Conservation (phyloP, 2,888 invertebrate genomes). For the Drosophila cognata region DNA sequence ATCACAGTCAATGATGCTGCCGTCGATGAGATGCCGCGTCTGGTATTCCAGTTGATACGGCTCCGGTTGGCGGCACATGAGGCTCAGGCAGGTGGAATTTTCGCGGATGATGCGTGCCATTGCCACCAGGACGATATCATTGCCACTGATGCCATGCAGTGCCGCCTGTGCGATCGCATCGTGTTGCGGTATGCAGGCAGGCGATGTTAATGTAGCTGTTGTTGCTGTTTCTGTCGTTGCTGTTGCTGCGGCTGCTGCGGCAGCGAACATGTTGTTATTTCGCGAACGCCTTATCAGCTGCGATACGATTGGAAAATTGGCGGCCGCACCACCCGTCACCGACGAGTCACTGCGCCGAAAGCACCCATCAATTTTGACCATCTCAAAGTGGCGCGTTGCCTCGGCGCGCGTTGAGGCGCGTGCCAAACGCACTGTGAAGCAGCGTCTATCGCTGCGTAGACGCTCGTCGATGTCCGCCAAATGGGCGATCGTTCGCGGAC, state of each 20-base stretch:
- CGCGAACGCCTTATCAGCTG: slow-evolving; percentile 86
- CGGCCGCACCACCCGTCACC: slow-evolving; percentile 84
- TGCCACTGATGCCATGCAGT: slow-evolving; percentile 86
- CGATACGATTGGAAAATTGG: slow-evolving; percentile 84
- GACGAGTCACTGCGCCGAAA: slow-evolving; percentile 87
- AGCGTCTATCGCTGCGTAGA: slow-evolving; percentile 86
- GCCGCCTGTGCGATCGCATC: slow-evolving; percentile 86
- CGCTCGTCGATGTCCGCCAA: slow-evolving; percentile 81
- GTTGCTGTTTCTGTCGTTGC: slow-evolving; percentile 66
- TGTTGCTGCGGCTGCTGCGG: slow-evolving; percentile 49
- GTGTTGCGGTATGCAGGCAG: slow-evolving; percentile 72
- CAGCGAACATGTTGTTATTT: slow-evolving; percentile 76
- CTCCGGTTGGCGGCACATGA: slow-evolving; percentile 89
- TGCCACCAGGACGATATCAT: slow-evolving; percentile 89
- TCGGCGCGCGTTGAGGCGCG: slow-evolving; percentile 90
- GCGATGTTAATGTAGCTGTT: slow-evolving; percentile 61
- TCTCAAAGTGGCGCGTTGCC: slow-evolving; percentile 88
- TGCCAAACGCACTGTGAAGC: slow-evolving; percentile 87
- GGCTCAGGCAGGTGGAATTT: slow-evolving; percentile 82
- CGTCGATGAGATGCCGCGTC: slow-evolving; percentile 95
- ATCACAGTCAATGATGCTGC: slow-evolving; percentile 95
- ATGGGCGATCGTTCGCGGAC: slow-evolving; percentile 65
- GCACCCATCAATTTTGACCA: slow-evolving; percentile 89
- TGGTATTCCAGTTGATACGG: slow-evolving; percentile 93
- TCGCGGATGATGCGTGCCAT: slow-evolving; percentile 91